Evolutionary conservation across 1,140 invertebrate genomes (phyloP), one percentile per base, ranked within the genome.

Genomic region (Aphelenchoides fujianensis): DNA sequence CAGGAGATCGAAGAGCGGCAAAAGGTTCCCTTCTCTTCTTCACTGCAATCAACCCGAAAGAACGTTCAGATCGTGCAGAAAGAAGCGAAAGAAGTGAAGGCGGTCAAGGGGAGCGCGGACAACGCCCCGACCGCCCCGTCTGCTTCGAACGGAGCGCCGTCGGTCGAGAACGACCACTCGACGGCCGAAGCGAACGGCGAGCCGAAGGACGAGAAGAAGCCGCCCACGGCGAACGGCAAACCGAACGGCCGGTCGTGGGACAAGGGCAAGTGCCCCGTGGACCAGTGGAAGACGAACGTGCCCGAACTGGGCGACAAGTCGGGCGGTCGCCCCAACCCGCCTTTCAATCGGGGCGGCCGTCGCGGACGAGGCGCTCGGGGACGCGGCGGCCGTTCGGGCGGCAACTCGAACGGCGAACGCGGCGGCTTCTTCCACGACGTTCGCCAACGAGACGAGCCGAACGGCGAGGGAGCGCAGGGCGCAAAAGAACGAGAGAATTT

Each of bases 1-100:
- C 53, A 64, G 35, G 55, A 68, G 9, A 9, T 68, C 34, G 66
- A 68, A 63, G 66, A 68, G 28, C 23, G 48, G 66, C 19, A 61
- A 1, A 63, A 59, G 19, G 19, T 59, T 16, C 23, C 5, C 7
- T 16, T 59, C 19, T 59, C 7, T 16, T 59, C 19, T 59, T 5
- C 5, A 59, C 12, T 59, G 55, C 55, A 7, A 5, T 16, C 5
- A 30, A 5, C 19, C 28, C 34, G 5, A 59, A 7, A 59, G 12
- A 48, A 48, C 1, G n/a, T 66, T 66, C 7, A 66, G 63, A 30
- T 66, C 63, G 16, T 34, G 0, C 63, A 66, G 53, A 35, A 30
- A 12, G 63, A 66, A 37, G 63, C 63, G 27, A 66, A 66, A 66
- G 16, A 30, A 66, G 63, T 66, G 63, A 30, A 35, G 34, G 16